phyloP scores from a whole-genome alignment of 2,888 invertebrate species.

The Drosophila fulvimacula region DNA sequence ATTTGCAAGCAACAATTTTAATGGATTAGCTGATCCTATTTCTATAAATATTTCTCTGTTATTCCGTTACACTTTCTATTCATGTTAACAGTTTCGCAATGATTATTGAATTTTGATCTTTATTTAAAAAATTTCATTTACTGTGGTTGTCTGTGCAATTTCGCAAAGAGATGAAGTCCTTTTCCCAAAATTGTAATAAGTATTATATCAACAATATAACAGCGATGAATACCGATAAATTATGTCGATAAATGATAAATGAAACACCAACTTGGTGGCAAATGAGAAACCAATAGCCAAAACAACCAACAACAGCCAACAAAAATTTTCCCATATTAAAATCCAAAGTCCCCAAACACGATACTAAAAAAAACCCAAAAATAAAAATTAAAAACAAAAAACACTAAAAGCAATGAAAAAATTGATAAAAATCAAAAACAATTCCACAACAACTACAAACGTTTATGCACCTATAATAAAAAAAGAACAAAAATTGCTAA shows the following conservation, averaged over 20 bases:
- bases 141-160: constrained; percentile 30
- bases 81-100: too few relatives aligned
- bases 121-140: neutral
- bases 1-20: neutral
- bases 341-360: neutral
- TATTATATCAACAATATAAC: constrained; percentile 20
- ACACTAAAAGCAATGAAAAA: neutral
- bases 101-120: neutral
- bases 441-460: neutral
- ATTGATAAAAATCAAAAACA: neutral
- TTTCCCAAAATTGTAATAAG: constrained; percentile 18
- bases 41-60: neutral
- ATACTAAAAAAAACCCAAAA: constrained; percentile 2
- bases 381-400: neutral
- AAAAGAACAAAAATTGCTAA: constrained; percentile 24
- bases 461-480: constrained; percentile 21
- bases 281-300: constrained; percentile 3
- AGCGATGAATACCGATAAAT: neutral
- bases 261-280: neutral
- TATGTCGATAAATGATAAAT: constrained; percentile 5
- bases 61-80: constrained; percentile 1
- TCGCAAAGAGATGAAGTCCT: neutral
- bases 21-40: neutral
- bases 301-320: constrained; percentile 13
- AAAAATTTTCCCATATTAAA: constrained; percentile 8